Conservation (phyloP, 1,140 invertebrate species). For the Chrysopa pallens region DNA sequence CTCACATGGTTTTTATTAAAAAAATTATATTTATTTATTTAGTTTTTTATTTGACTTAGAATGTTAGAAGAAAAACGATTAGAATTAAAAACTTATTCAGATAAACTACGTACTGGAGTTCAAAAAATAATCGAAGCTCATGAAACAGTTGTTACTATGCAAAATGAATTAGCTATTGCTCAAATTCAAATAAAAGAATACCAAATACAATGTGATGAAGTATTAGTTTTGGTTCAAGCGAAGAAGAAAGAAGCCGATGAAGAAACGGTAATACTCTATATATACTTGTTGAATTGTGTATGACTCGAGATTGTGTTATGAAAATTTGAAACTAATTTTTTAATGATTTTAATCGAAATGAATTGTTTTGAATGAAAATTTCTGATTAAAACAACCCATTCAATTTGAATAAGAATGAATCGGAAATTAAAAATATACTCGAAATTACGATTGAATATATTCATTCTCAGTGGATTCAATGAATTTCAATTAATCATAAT, state of each 20-base stretch:
- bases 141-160: constrained; percentile 58
- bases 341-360: too few species aligned
- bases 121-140: constrained; percentile 63
- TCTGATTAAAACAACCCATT: too few species aligned
- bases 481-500: too few species aligned
- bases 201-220: constrained; percentile 56
- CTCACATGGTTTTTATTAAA: neutral
- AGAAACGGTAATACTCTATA: constrained; percentile 36
- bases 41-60: constrained; percentile 22
- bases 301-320: too few species aligned
- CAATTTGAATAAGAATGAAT: too few species aligned
- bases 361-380: too few species aligned
- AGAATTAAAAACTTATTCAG: constrained; percentile 46
- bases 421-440: too few species aligned
- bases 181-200: constrained; percentile 51
- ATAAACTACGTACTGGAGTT: constrained; percentile 55
- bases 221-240: constrained; percentile 50
- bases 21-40: neutral
- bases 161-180: constrained; percentile 56
- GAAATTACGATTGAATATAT: too few species aligned
- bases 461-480: too few species aligned
- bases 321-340: too few species aligned
- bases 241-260: constrained; percentile 66
- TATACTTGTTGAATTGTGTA: too few species aligned
- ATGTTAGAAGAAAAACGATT: constrained; percentile 50